A percentile compares a stretch with the other conserved stretches of the same genome.
phyloP scores from a whole-genome alignment of 2,113 vertebrate genomes.

The Pipa parva region DNA sequence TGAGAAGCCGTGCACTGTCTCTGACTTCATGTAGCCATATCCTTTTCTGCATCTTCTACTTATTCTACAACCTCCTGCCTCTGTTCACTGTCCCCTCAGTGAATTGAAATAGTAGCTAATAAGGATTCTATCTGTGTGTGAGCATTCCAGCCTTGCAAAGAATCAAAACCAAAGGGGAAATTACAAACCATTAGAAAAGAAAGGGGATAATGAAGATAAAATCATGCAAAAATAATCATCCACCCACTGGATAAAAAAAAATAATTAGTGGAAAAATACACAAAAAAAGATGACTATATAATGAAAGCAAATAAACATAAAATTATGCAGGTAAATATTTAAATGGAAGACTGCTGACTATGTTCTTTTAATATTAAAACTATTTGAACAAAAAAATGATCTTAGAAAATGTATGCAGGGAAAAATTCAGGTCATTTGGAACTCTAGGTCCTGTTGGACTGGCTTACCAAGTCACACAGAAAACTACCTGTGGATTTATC shows the following conservation, averaged over 20 bases:
- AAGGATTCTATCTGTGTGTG: neutral
- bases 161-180: constrained; percentile 1
- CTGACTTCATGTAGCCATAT: neutral
- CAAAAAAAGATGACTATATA: too few relatives aligned
- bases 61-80: neutral
- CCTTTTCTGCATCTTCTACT: neutral
- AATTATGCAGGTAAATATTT: too few relatives aligned
- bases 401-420: too few relatives aligned
- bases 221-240: neutral
- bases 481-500: too few relatives aligned
- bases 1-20: neutral
- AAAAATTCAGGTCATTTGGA: too few relatives aligned
- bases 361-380: too few relatives aligned
- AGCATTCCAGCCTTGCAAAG: neutral
- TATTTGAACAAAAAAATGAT: too few relatives aligned
- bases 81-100: neutral
- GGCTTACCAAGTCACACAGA: too few relatives aligned
- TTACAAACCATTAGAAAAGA: neutral
- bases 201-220: constrained; percentile 1
- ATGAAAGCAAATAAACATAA: too few relatives aligned
- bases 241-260: neutral
- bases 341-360: too few relatives aligned
- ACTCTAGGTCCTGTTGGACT: too few relatives aligned
- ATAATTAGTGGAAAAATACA: too few relatives aligned
- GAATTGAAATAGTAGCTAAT: neutral